Conservation (phyloP, 2,888 invertebrate genomes). For the Diplolepis rosae region DNA sequence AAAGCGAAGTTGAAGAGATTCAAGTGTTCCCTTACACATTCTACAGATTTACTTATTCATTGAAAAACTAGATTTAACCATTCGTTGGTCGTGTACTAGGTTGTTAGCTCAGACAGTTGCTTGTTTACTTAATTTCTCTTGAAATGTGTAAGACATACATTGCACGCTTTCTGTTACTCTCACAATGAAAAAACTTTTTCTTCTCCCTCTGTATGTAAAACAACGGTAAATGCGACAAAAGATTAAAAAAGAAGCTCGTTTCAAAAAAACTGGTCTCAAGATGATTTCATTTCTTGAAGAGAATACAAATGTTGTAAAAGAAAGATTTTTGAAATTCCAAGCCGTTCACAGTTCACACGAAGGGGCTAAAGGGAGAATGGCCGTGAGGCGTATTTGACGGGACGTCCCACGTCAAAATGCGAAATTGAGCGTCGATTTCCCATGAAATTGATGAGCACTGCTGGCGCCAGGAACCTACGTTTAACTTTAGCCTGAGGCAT, state of each 20-base stretch:
- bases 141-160: too few relatives aligned
- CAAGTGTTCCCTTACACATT: background rate
- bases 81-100: too few relatives aligned
- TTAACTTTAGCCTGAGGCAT: conserved; percentile 55
- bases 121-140: too few relatives aligned
- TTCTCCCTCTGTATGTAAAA: too few relatives aligned
- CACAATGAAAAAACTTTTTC: too few relatives aligned
- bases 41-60: background rate
- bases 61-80: too few relatives aligned
- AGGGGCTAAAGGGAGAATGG: background rate
- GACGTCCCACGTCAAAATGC: conserved; percentile 66
- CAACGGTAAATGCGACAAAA: too few relatives aligned
- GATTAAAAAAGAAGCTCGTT: too few relatives aligned
- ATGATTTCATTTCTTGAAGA: too few relatives aligned
- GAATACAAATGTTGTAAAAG: background rate
- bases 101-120: too few relatives aligned
- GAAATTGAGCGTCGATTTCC: conserved; percentile 70
- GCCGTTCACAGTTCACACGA: conserved; percentile 7
- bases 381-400: conserved; percentile 46
- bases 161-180: too few relatives aligned
- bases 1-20: background rate
- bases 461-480: conserved; percentile 60
- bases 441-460: conserved; percentile 70
- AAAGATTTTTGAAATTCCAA: background rate
- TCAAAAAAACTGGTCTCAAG: background rate